Conservation (phyloP, 2,888 invertebrate genomes). For the Oligia strigilis region DNA sequence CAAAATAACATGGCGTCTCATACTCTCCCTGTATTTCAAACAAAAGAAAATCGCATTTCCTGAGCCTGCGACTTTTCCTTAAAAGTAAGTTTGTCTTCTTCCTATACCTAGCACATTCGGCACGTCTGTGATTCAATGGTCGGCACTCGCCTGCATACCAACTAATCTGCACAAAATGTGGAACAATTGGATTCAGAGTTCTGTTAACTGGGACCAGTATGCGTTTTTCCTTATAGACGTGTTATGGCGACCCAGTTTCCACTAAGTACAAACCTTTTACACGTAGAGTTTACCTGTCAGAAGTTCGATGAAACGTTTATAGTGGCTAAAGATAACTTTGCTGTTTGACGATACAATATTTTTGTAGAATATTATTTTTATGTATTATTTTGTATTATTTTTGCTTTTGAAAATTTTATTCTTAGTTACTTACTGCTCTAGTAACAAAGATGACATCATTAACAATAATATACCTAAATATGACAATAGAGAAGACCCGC, state of each 20-base stretch:
- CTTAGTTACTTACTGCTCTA: background rate
- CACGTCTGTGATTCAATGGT: constrained; percentile 71
- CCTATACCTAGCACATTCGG: constrained; percentile 40
- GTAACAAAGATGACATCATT: background rate
- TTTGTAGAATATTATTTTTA: background rate
- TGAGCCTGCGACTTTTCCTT: background rate
- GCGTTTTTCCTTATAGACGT: constrained; percentile 57
- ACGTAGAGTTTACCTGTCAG: constrained; percentile 40
- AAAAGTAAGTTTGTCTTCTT: constrained; percentile 31
- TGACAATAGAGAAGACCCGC: background rate
- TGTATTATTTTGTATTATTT: background rate
- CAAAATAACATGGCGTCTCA: background rate
- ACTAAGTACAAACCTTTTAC: constrained; percentile 54
- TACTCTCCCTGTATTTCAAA: background rate
- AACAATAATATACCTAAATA: background rate
- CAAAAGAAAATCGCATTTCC: background rate
- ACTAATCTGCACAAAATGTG: constrained; percentile 72
- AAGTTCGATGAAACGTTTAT: constrained; percentile 33
- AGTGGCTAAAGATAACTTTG: constrained; percentile 12
- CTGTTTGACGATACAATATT: constrained; percentile 31
- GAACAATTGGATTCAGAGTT: constrained; percentile 65
- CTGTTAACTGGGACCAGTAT: constrained; percentile 45
- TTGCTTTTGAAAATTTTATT: background rate
- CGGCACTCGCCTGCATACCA: constrained; percentile 72
- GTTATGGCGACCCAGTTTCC: constrained; percentile 48